Evolutionary conservation across 2,113 vertebrate species (phyloP).

Genomic region (Neopipo cinnamomea): DNA sequence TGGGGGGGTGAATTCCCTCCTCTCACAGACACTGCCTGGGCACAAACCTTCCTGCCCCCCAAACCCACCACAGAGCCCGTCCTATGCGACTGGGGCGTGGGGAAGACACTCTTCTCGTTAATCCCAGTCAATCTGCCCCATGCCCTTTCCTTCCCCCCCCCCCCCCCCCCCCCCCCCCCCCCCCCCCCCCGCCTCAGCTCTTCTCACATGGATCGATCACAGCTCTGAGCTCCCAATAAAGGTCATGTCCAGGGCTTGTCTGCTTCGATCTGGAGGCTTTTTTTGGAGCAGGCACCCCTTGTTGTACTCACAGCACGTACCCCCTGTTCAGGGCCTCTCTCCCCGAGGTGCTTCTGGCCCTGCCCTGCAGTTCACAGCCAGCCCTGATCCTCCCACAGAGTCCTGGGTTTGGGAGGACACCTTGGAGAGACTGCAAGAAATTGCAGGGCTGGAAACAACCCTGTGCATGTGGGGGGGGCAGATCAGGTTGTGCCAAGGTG

Average conservation of each 20-base stretch:
- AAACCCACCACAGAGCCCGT: background rate
- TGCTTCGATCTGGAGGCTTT: background rate
- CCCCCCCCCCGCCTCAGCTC: background rate
- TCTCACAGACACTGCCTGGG: background rate
- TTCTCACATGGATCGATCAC: background rate
- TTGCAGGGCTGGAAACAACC: background rate
- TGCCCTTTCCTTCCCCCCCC: background rate
- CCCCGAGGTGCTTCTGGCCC: rapidly evolving
- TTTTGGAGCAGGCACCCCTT: rapidly evolving
- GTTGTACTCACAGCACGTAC: rapidly evolving
- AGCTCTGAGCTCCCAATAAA: background rate
- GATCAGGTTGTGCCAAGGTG: background rate
- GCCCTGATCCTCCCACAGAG: background rate
- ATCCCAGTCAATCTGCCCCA: background rate
- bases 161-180: no score
- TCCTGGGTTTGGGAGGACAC: rapidly evolving
- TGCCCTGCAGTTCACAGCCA: background rate
- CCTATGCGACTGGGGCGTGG: background rate
- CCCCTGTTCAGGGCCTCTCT: rapidly evolving
- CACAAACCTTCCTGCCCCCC: background rate
- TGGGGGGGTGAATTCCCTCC: background rate
- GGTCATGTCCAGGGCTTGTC: background rate
- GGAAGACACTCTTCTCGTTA: background rate
- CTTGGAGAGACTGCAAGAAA: background rate
- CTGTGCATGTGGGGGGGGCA: background rate